phyloP scores from a whole-genome alignment of 2,888 invertebrate species.

The Tenthredo distinguenda region DNA sequence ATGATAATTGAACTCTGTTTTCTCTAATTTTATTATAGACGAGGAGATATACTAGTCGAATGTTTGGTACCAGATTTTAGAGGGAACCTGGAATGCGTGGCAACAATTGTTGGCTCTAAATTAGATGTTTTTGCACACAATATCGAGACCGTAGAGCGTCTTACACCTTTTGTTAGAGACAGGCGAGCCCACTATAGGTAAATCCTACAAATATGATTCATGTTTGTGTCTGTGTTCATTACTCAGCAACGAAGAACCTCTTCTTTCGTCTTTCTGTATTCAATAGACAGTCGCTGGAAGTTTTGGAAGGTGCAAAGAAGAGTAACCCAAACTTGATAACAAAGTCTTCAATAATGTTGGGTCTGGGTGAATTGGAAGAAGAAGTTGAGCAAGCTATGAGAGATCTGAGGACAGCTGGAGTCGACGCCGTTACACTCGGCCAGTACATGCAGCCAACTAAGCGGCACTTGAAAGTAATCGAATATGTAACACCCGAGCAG shows the following conservation, averaged over 20 bases:
- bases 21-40: conserved; percentile 77
- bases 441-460: conserved; percentile 99
- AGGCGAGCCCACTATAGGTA: conserved; percentile 92
- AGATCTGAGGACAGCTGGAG: conserved; percentile 90
- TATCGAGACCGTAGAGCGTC: conserved; percentile 95
- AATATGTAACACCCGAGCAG: conserved; percentile 98
- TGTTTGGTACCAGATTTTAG: conserved; percentile 98
- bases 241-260: not conserved
- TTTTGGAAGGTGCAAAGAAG: conserved; percentile 90
- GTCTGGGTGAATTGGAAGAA: conserved; percentile 93
- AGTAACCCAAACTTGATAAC: conserved; percentile 92
- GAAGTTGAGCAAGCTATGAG: conserved; percentile 92
- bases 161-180: conserved; percentile 96
- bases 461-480: conserved; percentile 94
- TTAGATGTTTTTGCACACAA: conserved; percentile 99
- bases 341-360: conserved; percentile 99
- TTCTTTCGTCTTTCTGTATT: conserved; percentile 41
- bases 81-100: conserved; percentile 88
- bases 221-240: not conserved
- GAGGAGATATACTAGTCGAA: conserved; percentile 93
- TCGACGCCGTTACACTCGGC: conserved; percentile 97
- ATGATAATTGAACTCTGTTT: not conserved
- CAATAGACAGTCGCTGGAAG: conserved; percentile 89
- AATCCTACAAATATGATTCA: conserved; percentile 25
- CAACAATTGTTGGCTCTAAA: conserved; percentile 88